These are phyloP conservation scores for Hemitrygon akajei DNA, from an alignment of 2,797 vertebrate genomes.

Conservation along the genomic window DNA sequence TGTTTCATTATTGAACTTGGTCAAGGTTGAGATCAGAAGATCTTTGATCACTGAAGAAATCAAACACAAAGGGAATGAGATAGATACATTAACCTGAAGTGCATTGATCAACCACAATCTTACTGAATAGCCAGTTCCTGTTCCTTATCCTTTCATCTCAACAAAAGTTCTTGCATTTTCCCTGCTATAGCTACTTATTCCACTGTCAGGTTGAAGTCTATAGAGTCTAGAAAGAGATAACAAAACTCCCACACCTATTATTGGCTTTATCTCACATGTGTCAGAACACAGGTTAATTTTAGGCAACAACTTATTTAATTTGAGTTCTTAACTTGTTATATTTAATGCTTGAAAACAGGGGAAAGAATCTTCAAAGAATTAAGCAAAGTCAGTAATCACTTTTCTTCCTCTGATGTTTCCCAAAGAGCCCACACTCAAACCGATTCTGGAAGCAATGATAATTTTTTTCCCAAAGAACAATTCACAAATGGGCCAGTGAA, in stretches of 20 bases:
- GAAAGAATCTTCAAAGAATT: constrained; percentile 12
- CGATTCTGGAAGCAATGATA: constrained; percentile 19
- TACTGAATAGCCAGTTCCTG: no score
- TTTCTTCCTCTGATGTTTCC: not conserved
- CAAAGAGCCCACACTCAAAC: constrained; percentile 7
- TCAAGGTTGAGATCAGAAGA: no score
- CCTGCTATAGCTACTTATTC: no score
- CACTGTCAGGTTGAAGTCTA: no score
- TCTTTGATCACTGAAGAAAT: no score
- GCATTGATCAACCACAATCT: no score
- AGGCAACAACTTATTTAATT: not conserved
- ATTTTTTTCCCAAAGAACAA: not conserved
- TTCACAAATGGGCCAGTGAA: not conserved
- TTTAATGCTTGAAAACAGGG: not conserved
- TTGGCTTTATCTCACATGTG: not conserved
- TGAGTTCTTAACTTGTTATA: not conserved
- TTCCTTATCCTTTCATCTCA: no score
- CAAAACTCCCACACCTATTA: not conserved
- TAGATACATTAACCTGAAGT: no score
- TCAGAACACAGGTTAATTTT: not conserved
- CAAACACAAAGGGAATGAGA: no score
- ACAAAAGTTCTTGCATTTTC: no score
- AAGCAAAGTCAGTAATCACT: not conserved
- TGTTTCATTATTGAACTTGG: no score
- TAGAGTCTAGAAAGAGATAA: not conserved